A percentile compares a stretch with the other conserved stretches of the same genome.
Conservation (phyloP, 2,113 vertebrate species). For the Tetrax tetrax region DNA sequence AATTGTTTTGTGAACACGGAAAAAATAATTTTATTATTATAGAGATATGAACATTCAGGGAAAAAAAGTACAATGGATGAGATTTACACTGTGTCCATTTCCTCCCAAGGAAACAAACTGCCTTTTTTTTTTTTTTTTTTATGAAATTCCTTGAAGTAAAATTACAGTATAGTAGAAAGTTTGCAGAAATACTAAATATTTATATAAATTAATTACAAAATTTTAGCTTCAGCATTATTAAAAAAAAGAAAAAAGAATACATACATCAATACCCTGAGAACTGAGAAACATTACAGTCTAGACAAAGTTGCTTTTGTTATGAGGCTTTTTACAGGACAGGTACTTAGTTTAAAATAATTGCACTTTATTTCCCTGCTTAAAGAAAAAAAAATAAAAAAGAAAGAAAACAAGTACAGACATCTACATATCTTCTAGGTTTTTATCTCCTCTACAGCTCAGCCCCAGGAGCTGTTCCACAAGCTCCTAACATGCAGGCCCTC, state of each 20-base stretch:
- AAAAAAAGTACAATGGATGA: neutral
- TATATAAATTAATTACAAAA: neutral
- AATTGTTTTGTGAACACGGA: neutral
- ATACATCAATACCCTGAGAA: neutral
- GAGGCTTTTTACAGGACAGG: neutral
- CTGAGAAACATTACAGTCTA: neutral
- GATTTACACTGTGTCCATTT: neutral
- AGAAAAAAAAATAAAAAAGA: too few species aligned
- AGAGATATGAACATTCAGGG: neutral
- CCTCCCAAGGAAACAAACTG: neutral
- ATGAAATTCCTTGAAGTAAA: neutral
- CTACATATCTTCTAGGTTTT: neutral
- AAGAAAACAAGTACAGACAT: neutral
- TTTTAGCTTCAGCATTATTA: neutral
- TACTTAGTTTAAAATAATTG: neutral
- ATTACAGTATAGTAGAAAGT: neutral
- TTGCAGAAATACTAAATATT: neutral
- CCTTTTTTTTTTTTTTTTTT: neutral
- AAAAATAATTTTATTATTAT: neutral
- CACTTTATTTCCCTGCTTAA: neutral
- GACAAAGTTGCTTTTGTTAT: neutral
- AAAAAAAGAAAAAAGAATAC: neutral
- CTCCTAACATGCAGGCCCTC: neutral
- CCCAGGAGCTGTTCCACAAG: neutral
- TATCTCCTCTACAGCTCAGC: neutral